These are phyloP conservation scores for Arrhamphus sclerolepis DNA, from an alignment of 2,797 vertebrate species.

Conservation along the genomic window DNA sequence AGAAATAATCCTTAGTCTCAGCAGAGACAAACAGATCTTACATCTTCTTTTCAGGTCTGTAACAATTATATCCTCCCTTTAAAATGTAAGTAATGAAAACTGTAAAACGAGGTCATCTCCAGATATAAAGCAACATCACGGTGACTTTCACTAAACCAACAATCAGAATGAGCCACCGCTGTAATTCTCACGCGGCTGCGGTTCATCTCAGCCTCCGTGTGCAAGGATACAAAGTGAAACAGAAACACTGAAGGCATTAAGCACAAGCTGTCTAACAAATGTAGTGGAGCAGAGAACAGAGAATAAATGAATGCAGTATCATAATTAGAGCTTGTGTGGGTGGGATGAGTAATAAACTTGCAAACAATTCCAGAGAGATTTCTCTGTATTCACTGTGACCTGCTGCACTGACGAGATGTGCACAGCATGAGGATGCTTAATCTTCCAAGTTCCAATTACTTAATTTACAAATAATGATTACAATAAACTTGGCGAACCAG, in stretches of 20 bases:
- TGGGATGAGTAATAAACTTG: conserved; percentile 42
- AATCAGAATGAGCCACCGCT: not conserved
- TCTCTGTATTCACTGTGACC: conserved; percentile 30
- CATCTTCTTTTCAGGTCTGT: not conserved
- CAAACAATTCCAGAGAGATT: conserved; percentile 37
- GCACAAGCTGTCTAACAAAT: conserved; percentile 49
- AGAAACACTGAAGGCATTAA: conserved; percentile 43
- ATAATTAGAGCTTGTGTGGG: conserved; percentile 54
- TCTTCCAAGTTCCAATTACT: conserved; percentile 14
- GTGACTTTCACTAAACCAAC: conserved; percentile 14
- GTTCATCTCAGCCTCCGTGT: not conserved
- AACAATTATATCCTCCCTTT: not conserved
- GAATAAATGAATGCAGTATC: conserved; percentile 46
- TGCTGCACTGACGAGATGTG: conserved; percentile 7
- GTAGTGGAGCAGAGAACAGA: conserved; percentile 42
- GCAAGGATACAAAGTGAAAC: conserved; percentile 9
- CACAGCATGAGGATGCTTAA: not conserved
- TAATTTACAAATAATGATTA: conserved; percentile 14
- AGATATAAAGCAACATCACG: conserved; percentile 3
- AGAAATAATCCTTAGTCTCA: conserved; percentile 5
- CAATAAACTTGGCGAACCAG: conserved; percentile 2
- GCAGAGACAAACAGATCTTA: not conserved
- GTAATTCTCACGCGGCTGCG: conserved; percentile 8
- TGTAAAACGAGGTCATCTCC: conserved; percentile 8
- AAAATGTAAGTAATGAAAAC: not conserved